These are phyloP conservation scores for Oreocharis arfaki DNA, from an alignment of 2,113 vertebrate genomes.

Conservation along the genomic window DNA sequence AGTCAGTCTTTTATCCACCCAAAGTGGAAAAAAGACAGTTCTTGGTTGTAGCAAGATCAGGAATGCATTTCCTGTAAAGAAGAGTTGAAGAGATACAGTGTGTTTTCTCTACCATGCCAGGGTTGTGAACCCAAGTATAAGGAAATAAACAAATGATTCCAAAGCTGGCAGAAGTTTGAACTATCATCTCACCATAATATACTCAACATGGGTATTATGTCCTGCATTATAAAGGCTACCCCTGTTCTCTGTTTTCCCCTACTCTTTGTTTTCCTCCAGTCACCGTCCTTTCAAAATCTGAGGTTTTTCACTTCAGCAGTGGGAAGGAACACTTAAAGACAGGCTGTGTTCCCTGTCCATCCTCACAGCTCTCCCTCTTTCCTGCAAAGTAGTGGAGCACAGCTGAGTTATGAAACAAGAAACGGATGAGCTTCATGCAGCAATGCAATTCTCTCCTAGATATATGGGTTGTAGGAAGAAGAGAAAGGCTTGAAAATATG, in stretches of 20 bases:
- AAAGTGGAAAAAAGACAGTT: neutral
- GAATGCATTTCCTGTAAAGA: neutral
- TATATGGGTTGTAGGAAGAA: neutral
- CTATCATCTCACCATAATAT: neutral
- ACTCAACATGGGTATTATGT: neutral
- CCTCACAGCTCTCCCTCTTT: neutral
- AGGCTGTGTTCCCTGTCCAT: neutral
- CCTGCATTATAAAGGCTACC: neutral
- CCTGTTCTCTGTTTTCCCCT: neutral
- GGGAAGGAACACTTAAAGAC: neutral
- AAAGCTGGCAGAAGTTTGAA: neutral
- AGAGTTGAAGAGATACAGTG: neutral
- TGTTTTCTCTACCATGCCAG: neutral
- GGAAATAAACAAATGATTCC: neutral
- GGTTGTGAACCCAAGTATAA: neutral
- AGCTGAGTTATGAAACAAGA: neutral
- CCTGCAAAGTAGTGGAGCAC: neutral
- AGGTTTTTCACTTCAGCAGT: neutral
- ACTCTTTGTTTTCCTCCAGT: neutral
- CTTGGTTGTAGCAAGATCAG: neutral
- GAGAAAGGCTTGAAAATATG: neutral
- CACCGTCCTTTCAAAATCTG: neutral
- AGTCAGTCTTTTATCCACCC: neutral
- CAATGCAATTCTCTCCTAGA: neutral
- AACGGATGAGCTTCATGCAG: neutral